A percentile compares a stretch with the other conserved stretches of the same genome.
These are phyloP conservation scores for Micromesistius poutassou DNA, from an alignment of 2,797 vertebrate species.

Conservation along the genomic window DNA sequence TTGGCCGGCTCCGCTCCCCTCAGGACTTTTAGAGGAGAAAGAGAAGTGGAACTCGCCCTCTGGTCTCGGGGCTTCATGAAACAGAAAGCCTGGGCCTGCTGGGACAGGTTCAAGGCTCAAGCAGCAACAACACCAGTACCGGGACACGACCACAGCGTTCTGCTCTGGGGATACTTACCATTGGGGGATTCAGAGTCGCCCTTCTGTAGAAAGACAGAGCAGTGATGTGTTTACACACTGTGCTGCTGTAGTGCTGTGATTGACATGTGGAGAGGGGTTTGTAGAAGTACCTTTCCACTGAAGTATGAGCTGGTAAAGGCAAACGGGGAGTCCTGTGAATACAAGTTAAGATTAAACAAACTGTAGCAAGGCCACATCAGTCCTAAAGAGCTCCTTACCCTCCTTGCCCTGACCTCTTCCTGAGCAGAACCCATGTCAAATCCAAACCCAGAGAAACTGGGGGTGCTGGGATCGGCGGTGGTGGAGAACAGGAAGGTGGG, in stretches of 20 bases:
- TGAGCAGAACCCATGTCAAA: conserved; percentile 55
- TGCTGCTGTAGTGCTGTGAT: not conserved
- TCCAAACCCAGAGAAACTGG: conserved; percentile 67
- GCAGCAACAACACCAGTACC: not conserved
- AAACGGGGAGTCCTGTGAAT: conserved; percentile 68
- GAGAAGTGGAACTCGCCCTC: conserved; percentile 71
- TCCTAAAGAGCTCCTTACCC: not conserved
- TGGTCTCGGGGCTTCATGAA: conserved; percentile 60
- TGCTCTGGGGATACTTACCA: conserved; percentile 43
- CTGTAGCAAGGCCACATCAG: not conserved
- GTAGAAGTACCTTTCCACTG: conserved; percentile 64
- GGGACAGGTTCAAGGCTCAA: conserved; percentile 15
- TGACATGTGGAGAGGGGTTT: not conserved
- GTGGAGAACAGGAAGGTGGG: conserved; percentile 69
- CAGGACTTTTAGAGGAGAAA: conserved; percentile 58
- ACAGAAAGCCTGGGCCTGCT: conserved; percentile 66
- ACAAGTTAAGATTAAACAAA: conserved; percentile 20
- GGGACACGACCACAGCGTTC: not conserved
- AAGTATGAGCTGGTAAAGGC: conserved; percentile 69
- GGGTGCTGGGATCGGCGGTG: conserved; percentile 57
- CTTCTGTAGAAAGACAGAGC: conserved; percentile 60
- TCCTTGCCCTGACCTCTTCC: conserved; percentile 62
- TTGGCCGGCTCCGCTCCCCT: conserved; percentile 21
- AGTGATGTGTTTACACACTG: not conserved
- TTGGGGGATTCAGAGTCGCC: conserved; percentile 57